Evolutionary conservation across 2,888 invertebrate species (phyloP), one percentile per base, ranked within the genome.

Genomic region (Ganaspis brasiliensis): DNA sequence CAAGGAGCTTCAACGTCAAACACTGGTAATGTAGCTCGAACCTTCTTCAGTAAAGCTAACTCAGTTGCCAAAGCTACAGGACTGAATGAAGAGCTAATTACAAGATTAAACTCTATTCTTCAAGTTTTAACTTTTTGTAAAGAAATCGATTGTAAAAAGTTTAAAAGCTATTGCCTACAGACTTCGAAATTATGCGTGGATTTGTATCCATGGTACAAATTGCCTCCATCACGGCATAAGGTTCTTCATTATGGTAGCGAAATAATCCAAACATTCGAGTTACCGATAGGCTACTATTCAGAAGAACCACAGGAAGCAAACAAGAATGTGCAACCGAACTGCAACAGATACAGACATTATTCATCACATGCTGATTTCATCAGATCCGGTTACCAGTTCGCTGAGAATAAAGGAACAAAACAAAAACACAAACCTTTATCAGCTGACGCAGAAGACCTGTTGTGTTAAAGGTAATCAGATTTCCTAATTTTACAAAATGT

Each of bases 151-250:
- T 14, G 35, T n/a, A 59, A 79, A 16, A 71, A 56, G 52, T 81
- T 82, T 70, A 1, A 71, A n/a, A 57, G 52, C 12, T 82, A 79
- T 67, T 45, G 59, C 71, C 12, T 40, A 40, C 71, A 75, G 55
- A 84, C 81, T 12, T 72, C 81, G n/a, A 56, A 80, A 73, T 37
- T 78, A 57, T 79, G 71, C 45, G 19, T 79, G n/a, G n/a, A n/a
- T n/a, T n/a, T n/a, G n/a, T n/a, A n/a, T n/a, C n/a, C n/a, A n/a
- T n/a, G n/a, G n/a, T 84, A 84, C 72, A 72, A 74, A 14, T 83
- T 84, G 83, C 82, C 83, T 63, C 61, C 73, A 5, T 74, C 71
- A 16, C 78, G 84, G 4, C 83, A 84, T 49, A 80, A 79, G 37
- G 45, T 82, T 19, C 61, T 83, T 16, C 72, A 82, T 19, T 81